Evolutionary conservation across 2,888 invertebrate genomes (phyloP).

Genomic region (Dryococelus australis): DNA sequence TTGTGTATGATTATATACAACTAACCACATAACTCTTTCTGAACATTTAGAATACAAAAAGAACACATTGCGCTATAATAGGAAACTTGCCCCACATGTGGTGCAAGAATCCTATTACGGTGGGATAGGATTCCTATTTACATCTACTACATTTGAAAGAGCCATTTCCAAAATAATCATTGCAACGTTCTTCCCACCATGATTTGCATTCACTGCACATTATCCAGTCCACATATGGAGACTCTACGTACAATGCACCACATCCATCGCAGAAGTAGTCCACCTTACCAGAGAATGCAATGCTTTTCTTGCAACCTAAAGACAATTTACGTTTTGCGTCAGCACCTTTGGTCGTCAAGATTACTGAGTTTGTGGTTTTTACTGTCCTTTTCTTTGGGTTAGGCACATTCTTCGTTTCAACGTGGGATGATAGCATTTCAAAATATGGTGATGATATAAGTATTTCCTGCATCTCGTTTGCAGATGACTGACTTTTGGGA

Average conservation of each 20-base stretch:
- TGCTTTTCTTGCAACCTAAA: neutral
- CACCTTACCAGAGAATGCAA: neutral
- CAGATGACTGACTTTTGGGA: neutral
- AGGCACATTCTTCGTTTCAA: neutral
- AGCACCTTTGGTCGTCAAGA: too few relatives aligned
- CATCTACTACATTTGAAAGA: neutral
- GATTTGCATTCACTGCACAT: too few relatives aligned
- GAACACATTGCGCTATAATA: too few relatives aligned
- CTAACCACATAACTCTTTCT: too few relatives aligned
- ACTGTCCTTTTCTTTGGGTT: too few relatives aligned
- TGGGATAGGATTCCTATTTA: neutral
- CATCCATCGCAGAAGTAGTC: constrained; percentile 1
- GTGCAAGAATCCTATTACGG: neutral
- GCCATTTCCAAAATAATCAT: neutral
- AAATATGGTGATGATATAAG: neutral
- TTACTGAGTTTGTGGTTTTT: too few relatives aligned
- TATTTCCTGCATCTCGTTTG: neutral
- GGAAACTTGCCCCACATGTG: constrained; percentile 9
- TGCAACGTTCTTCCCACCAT: neutral
- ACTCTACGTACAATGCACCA: neutral
- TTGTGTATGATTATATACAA: too few relatives aligned
- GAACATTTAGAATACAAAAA: too few relatives aligned
- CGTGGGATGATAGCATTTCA: neutral
- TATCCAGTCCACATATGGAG: neutral
- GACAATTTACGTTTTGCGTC: neutral